Base-by-base conservation (phyloP, 2,113 vertebrate genomes). In the Lasiurus borealis region DNA sequence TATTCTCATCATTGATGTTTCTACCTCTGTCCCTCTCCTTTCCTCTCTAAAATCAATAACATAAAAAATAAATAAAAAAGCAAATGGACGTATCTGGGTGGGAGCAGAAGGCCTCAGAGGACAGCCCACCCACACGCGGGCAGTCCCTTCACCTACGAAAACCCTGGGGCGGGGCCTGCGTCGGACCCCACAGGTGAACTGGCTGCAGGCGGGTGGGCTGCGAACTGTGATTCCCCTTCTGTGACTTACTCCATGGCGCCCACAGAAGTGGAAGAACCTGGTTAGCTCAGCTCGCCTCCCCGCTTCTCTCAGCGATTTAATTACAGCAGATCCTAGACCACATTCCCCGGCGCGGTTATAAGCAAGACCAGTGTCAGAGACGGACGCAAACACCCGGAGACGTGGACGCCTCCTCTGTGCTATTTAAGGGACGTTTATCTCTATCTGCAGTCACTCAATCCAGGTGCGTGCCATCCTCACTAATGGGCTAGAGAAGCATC, bases 401-500 rank as follows among this genome's bases (percentile, higher is more conserved):
- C 62, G 10, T 27, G 48, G 81, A 48, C 3, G 11, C 69, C 50
- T 94, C 44, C 16, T 85, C 57, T 52, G 4, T 15, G n/a, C 36
- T 34, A 62, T 77, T 54, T 46, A 83, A 71, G 34, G 40, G 19
- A 48, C 31, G 48, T 1, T 14, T 71, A 36, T 44, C 84, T 91
- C 73, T 83, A 29, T 50, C 85, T 88, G 87, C 21, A 31, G 71
- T 36, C 82, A 29, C 82, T 90, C 68, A 80, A 50, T 72, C 77
- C 50, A 40, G 18, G 8, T 6, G 73, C 44, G 25, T 21, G 46
- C 72, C 23, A 68, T 19, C 71, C 29, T 76, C 44, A 66, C 54
- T 76, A 18, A 72, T 10, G 8, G 15, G 84, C n/a, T 25, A 89
- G 50, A 84, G 66, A 85, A 48, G 13, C 27, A 5, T 0, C 13